Percentiles rank a stretch among this genome's conserved stretches.
These are phyloP conservation scores for Lomographa bimaculata DNA, from an alignment of 2,888 invertebrate species.

Conservation along the genomic window DNA sequence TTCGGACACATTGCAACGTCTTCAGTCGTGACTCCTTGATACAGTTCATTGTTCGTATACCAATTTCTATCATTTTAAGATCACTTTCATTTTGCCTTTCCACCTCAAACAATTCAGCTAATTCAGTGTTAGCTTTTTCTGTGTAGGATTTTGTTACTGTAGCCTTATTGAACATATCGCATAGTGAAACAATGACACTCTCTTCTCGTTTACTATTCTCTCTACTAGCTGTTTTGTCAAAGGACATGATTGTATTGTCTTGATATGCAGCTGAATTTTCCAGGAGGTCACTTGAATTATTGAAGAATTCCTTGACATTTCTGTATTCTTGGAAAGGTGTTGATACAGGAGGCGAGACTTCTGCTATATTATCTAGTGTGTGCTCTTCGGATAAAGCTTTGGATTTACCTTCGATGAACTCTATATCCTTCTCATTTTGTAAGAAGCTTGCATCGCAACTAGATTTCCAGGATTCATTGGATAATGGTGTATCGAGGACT, in stretches of 20 bases:
- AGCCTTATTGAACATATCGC: slow-evolving; percentile 64
- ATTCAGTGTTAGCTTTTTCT: slow-evolving; percentile 44
- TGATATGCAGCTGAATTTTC: slow-evolving; percentile 47
- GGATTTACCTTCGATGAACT: slow-evolving; percentile 53
- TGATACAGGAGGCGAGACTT: slow-evolving; percentile 60
- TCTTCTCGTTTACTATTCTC: slow-evolving; percentile 56
- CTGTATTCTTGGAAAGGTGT: slow-evolving; percentile 70
- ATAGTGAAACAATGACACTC: slow-evolving; percentile 65
- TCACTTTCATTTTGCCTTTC: slow-evolving; percentile 53
- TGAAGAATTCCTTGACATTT: slow-evolving; percentile 60
- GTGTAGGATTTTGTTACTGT: slow-evolving; percentile 48
- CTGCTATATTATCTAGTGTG: slow-evolving; percentile 55
- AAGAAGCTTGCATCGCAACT: slow-evolving; percentile 69
- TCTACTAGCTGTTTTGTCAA: slow-evolving; percentile 47
- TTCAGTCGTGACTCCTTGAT: slow-evolving; percentile 57
- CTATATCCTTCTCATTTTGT: slow-evolving; percentile 64
- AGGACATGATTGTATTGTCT: slow-evolving; percentile 66
- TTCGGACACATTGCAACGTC: slow-evolving; percentile 52
- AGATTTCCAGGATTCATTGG: slow-evolving; percentile 63
- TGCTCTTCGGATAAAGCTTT: slow-evolving; percentile 44
- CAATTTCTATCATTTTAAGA: slow-evolving; percentile 56
- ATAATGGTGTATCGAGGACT: slow-evolving; percentile 54
- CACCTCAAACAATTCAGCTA: slow-evolving; percentile 53
- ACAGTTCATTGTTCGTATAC: slow-evolving; percentile 47
- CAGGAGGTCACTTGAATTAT: slow-evolving; percentile 49